Evolutionary conservation across 2,113 vertebrate genomes (phyloP).

Genomic region (Elephantulus edwardii): DNA sequence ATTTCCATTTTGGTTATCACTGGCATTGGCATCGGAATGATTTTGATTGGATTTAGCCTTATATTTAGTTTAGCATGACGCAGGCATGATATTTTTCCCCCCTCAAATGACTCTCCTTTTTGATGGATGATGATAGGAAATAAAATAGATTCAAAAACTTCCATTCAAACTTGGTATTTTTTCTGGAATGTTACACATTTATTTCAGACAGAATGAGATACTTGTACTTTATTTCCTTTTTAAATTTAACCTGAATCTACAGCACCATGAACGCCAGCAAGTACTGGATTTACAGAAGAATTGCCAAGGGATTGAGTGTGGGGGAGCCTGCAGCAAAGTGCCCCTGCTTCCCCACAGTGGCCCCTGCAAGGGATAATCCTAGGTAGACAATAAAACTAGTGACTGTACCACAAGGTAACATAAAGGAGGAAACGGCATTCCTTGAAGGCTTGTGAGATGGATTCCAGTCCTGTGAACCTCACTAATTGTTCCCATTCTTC

Average conservation of each 20-base stretch:
- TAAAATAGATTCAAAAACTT: background rate
- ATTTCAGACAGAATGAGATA: background rate
- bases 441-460: conserved; percentile 26
- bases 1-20: too few species aligned
- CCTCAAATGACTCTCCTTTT: background rate
- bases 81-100: background rate
- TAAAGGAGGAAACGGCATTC: conserved; percentile 25
- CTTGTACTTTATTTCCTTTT: background rate
- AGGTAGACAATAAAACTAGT: conserved; percentile 34
- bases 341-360: background rate
- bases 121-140: background rate
- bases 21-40: background rate
- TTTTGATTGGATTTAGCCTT: background rate
- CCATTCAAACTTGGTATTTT: background rate
- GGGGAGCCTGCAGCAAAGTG: background rate
- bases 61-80: background rate
- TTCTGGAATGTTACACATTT: background rate
- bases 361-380: background rate
- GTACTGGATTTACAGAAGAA: background rate
- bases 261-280: background rate
- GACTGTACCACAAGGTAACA: background rate
- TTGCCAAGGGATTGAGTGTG: background rate
- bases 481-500: conserved; percentile 53
- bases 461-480: conserved; percentile 9
- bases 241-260: background rate